Base-by-base conservation (phyloP, 2,113 vertebrate species). In the Catharus bicknelli region DNA sequence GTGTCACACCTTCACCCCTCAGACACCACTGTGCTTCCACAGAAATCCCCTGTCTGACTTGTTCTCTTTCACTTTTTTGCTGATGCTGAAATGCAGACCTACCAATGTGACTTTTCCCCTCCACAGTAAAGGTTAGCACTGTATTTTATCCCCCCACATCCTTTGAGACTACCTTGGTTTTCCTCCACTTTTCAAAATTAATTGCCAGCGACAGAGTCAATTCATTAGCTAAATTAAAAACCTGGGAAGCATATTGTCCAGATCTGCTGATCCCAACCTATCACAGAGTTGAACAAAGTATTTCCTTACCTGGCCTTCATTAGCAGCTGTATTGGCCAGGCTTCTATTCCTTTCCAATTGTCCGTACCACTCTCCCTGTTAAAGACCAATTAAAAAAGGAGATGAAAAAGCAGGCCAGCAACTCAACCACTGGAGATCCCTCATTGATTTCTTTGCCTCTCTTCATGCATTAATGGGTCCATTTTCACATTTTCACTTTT, bases 171-270 rank as follows among this genome's bases (percentile, higher is more conserved):
- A 11, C 94, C 85, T 94, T 92, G 79, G 68, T 94, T 94, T 96
- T 88, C 64, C 78, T 96, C 80, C 3, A 58, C 93, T 96, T 94
- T 89, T 74, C 40, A 94, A 82, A 95, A 93, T 95, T 90, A 80
- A 91, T 92, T 93, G 88, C 82, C 23, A 14, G 64, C 34, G 9
- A 45, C 82, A 91, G 32, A 86, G 47, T 59, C 83, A 94, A 83
- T 94, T 97, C 86, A 80, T 97, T 97, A 97, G 87, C 69, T 48
- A 86, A 95, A 92, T 97, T 23, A 86, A 95, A 96, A 86, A 72
- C 53, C 86, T 17, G 5, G 83, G 66, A 86, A 93, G 85, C 92
- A 57, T 86, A 83, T 89, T 88, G 80, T 72, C 47, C 74, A 94
- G 75, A 76, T 45, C 29, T 95, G 90, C 91, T 93, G 84, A 86